Evolutionary conservation across 2,888 invertebrate species (phyloP).

Genomic region (Aleiodes alternator): DNA sequence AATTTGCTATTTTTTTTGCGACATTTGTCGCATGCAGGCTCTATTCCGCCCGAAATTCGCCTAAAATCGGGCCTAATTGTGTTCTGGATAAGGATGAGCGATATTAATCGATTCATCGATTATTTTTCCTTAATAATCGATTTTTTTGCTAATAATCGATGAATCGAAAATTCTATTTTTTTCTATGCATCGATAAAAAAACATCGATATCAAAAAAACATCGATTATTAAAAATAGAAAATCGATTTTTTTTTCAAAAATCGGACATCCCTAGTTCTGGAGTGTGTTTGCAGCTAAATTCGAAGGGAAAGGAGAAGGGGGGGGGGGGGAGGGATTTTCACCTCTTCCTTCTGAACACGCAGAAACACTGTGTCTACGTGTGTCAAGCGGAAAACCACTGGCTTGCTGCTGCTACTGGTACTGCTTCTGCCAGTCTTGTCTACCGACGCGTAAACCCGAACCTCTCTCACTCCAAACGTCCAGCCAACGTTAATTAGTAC

Average conservation of each 20-base stretch:
- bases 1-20: no score
- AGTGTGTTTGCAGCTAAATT: neutral
- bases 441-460: conserved; percentile 47
- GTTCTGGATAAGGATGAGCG: no score
- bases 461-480: conserved; percentile 39
- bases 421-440: conserved; percentile 7
- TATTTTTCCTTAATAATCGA: no score
- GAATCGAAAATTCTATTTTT: no score
- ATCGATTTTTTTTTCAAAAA: no score
- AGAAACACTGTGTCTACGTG: conserved; percentile 32
- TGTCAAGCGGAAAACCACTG: conserved; percentile 41
- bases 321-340: conserved; percentile 12
- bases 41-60: conserved; percentile 22
- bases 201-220: no score
- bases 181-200: no score
- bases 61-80: conserved; percentile 22
- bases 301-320: conserved; percentile 35
- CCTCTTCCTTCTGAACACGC: conserved; percentile 24
- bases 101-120: no score
- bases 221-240: no score
- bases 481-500: conserved; percentile 48
- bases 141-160: no score
- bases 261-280: no score
- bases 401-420: neutral
- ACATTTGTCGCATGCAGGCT: neutral